phyloP scores from a whole-genome alignment of 2,113 vertebrate species.

The Rhabdomys dilectus region DNA sequence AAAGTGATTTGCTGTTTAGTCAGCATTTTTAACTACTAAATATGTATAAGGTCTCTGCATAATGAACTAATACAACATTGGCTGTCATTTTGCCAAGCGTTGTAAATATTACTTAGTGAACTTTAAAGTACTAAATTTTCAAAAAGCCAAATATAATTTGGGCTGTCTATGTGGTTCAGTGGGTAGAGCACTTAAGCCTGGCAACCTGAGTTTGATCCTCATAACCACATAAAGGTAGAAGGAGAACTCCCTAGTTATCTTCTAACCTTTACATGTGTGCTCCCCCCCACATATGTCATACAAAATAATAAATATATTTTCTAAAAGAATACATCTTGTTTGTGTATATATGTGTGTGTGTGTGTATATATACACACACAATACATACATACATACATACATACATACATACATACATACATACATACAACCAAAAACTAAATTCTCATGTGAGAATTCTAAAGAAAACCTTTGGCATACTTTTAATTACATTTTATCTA shows the following conservation, averaged over 20 bases:
- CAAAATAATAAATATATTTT: not conserved
- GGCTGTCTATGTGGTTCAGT: not conserved
- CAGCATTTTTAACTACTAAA: constrained; percentile 21
- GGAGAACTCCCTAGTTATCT: not conserved
- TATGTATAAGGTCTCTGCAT: constrained; percentile 19
- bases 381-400: too few relatives aligned
- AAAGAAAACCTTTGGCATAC: constrained; percentile 11
- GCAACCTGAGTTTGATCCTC: not conserved
- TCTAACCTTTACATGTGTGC: not conserved
- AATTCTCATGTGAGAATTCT: constrained; percentile 52
- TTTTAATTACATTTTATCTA: constrained; percentile 46
- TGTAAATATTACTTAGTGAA: constrained; percentile 43
- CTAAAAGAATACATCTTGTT: not conserved
- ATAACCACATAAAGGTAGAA: not conserved
- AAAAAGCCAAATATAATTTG: not conserved
- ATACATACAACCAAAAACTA: constrained; percentile 21
- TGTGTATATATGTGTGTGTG: not conserved
- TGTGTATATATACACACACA: too few relatives aligned
- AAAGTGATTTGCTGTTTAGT: constrained; percentile 17
- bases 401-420: too few relatives aligned
- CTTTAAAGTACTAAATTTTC: constrained; percentile 49
- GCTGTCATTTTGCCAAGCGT: constrained; percentile 46
- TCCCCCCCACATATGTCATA: not conserved
- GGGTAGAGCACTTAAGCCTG: not conserved
- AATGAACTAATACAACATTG: constrained; percentile 21